Evolutionary conservation across 2,888 invertebrate genomes (phyloP).

Genomic region (Lasioglossum oenotherae): DNA sequence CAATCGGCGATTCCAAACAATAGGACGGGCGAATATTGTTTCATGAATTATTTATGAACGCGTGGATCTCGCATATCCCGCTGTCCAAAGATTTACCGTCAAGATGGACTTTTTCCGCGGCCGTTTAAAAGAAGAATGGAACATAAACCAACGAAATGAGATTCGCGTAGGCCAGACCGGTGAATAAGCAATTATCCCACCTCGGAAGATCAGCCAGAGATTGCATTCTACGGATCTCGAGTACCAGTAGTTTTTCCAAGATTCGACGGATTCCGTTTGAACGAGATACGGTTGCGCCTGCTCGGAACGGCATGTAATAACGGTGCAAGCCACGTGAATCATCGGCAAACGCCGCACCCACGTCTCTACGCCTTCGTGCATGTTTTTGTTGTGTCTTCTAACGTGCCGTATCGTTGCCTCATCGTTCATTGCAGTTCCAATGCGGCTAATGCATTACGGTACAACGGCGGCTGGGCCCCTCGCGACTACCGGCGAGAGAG

Average conservation of each 20-base stretch:
- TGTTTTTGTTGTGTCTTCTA: conserved; percentile 69
- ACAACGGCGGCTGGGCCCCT: conserved; percentile 33
- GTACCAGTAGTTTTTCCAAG: conserved; percentile 25
- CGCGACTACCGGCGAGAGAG: neutral
- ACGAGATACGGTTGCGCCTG: conserved; percentile 34
- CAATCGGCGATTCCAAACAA: conserved; percentile 48
- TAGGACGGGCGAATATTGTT: conserved; percentile 37
- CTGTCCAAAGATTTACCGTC: conserved; percentile 40
- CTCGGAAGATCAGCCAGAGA: neutral
- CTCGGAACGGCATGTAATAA: conserved; percentile 75
- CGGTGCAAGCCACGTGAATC: conserved; percentile 71
- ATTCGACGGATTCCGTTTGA: conserved; percentile 22
- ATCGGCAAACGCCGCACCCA: conserved; percentile 74
- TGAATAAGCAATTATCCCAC: conserved; percentile 43
- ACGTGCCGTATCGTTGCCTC: conserved; percentile 49
- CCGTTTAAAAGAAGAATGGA: conserved; percentile 49
- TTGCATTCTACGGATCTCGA: conserved; percentile 12
- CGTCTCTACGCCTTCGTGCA: conserved; percentile 46
- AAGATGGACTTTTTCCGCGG: conserved; percentile 38
- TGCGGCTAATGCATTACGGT: conserved; percentile 63
- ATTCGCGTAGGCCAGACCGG: conserved; percentile 70
- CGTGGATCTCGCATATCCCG: conserved; percentile 25
- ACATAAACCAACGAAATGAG: conserved; percentile 72
- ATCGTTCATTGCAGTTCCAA: conserved; percentile 66
- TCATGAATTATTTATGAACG: conserved; percentile 54